phyloP scores from a whole-genome alignment of 2,797 vertebrate genomes.

The Lagodon rhomboides region DNA sequence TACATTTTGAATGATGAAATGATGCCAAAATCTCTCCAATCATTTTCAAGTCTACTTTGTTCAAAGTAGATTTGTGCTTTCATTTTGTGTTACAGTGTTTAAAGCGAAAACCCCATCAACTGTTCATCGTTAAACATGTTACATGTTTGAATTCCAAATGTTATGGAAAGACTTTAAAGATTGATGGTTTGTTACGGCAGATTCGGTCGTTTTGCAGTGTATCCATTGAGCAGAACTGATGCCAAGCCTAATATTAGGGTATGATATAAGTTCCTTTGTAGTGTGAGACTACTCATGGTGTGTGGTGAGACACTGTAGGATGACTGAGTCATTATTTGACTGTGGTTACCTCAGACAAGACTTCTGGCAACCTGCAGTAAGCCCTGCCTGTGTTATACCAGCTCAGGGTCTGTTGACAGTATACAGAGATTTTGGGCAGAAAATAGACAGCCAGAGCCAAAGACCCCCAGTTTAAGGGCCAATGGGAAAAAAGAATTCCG shows the following conservation, averaged over 20 bases:
- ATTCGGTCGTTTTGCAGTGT: constrained; percentile 3
- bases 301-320: constrained; percentile 23
- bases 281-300: constrained; percentile 9
- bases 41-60: neutral
- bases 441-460: neutral
- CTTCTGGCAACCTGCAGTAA: neutral
- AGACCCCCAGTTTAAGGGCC: neutral
- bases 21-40: neutral
- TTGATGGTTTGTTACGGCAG: neutral
- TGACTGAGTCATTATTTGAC: constrained; percentile 23
- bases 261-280: constrained; percentile 26
- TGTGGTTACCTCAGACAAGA: constrained; percentile 18
- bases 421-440: neutral
- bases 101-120: neutral
- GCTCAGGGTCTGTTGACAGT: neutral
- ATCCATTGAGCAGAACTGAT: constrained; percentile 5
- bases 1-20: neutral
- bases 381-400: neutral
- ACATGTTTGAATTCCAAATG: constrained; percentile 3
- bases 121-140: neutral
- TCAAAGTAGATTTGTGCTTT: constrained; percentile 34
- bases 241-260: constrained; percentile 13
- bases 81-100: constrained; percentile 2
- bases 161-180: neutral
- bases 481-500: neutral